These are phyloP conservation scores for Pyrrhura leucotis DNA, from an alignment of 2,797 vertebrate genomes.

Conservation along the genomic window DNA sequence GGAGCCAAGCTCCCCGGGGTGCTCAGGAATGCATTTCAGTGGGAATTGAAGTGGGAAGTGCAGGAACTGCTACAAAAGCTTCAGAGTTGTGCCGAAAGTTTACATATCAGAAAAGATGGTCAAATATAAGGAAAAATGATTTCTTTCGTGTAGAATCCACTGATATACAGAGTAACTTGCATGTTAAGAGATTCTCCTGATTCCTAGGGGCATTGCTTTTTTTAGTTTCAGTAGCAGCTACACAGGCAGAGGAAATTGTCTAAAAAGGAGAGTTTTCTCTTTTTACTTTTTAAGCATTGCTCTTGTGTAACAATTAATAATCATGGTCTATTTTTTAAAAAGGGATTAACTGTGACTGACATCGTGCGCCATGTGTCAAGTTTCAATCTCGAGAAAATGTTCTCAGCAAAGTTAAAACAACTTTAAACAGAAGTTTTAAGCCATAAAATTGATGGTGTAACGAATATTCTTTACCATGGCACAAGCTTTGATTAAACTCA, in stretches of 20 bases:
- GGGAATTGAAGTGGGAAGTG: background rate
- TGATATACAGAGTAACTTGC: background rate
- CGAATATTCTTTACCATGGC: slow-evolving; percentile 11
- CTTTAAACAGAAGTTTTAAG: background rate
- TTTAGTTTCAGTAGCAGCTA: background rate
- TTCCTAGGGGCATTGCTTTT: background rate
- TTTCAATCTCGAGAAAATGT: slow-evolving; percentile 1
- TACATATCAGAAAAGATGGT: background rate
- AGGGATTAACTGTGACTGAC: background rate
- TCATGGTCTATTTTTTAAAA: background rate
- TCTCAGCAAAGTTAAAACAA: background rate
- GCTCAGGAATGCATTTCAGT: background rate
- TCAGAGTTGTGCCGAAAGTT: background rate
- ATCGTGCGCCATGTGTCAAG: background rate
- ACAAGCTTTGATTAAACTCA: slow-evolving; percentile 62
- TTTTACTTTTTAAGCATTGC: background rate
- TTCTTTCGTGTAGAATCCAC: background rate
- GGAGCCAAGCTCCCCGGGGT: background rate
- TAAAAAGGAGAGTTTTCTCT: background rate
- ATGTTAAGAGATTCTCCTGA: background rate
- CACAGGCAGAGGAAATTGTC: background rate
- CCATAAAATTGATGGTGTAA: slow-evolving; percentile 43
- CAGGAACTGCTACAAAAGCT: background rate
- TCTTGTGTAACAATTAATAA: background rate
- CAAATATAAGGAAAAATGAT: background rate